phyloP scores from a whole-genome alignment of 1,140 invertebrate genomes.

The Drosophila biarmipes region DNA sequence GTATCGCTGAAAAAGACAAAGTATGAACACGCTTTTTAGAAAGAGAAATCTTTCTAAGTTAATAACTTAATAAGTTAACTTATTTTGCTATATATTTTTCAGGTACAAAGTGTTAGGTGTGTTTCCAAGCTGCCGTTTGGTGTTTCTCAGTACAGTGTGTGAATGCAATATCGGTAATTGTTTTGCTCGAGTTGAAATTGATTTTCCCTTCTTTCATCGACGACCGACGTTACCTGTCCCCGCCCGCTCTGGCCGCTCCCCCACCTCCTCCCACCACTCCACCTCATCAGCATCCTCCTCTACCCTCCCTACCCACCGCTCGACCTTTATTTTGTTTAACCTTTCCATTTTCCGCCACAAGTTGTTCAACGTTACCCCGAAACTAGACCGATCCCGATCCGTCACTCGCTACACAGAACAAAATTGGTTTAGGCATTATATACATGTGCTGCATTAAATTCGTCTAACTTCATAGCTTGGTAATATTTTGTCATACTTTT shows the following conservation, averaged over 20 bases:
- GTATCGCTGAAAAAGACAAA: too few relatives aligned
- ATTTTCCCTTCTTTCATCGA: constrained; percentile 77
- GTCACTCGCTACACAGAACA: constrained; percentile 11
- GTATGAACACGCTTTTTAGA: too few relatives aligned
- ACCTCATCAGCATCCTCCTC: constrained; percentile 6
- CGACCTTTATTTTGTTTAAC: constrained; percentile 68
- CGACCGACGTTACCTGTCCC: constrained; percentile 41
- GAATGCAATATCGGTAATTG: constrained; percentile 65
- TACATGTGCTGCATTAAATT: neutral
- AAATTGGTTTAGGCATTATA: neutral
- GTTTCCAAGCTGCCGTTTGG: neutral
- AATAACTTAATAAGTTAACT: too few relatives aligned
- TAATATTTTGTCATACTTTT: too few relatives aligned
- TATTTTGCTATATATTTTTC: too few relatives aligned
- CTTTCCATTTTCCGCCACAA: constrained; percentile 72
- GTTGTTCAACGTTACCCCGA: constrained; percentile 37
- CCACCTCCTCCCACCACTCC: constrained; percentile 6
- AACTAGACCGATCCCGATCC: constrained; percentile 27
- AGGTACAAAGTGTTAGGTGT: too few relatives aligned
- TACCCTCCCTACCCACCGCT: neutral
- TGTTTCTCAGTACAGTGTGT: constrained; percentile 29
- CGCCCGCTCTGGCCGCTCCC: constrained; percentile 1
- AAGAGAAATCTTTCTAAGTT: too few relatives aligned
- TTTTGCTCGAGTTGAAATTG: constrained; percentile 78
- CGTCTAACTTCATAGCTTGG: too few relatives aligned